These are phyloP conservation scores for Sternarchorhynchus goeldii DNA, from an alignment of 2,797 vertebrate species.

Conservation along the genomic window DNA sequence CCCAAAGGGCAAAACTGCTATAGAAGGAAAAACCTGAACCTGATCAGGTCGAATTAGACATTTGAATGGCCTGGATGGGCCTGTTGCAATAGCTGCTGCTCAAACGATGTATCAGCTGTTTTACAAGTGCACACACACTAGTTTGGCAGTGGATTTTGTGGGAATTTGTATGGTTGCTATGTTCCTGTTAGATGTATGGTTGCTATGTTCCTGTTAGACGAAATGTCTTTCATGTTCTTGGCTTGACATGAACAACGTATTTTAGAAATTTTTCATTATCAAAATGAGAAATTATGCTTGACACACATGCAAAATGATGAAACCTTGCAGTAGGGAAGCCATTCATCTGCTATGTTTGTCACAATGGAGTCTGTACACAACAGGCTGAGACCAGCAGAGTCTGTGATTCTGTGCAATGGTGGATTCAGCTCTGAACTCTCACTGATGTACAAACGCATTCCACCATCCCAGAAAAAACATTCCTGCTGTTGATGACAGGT, in stretches of 20 bases:
- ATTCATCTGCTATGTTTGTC: slow-evolving; percentile 27
- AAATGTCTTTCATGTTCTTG: slow-evolving; percentile 65
- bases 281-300: slow-evolving; percentile 52
- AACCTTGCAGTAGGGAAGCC: slow-evolving; percentile 14
- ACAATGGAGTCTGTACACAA: background rate
- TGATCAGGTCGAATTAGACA: slow-evolving; percentile 63
- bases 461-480: slow-evolving; percentile 52
- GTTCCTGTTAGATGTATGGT: slow-evolving; percentile 10
- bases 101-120: slow-evolving; percentile 51
- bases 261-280: slow-evolving; percentile 62
- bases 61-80: slow-evolving; percentile 47
- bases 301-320: slow-evolving; percentile 30
- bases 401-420: background rate
- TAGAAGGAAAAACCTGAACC: slow-evolving; percentile 20
- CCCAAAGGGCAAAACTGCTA: background rate
- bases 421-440: slow-evolving; percentile 36
- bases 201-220: slow-evolving; percentile 49
- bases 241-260: slow-evolving; percentile 56
- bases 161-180: slow-evolving; percentile 48
- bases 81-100: slow-evolving; percentile 52
- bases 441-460: slow-evolving; percentile 40
- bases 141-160: slow-evolving; percentile 42
- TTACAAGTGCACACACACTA: slow-evolving; percentile 49
- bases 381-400: background rate
- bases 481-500: slow-evolving; percentile 66